These are phyloP conservation scores for Glyphotaelius pellucidus DNA, from an alignment of 2,888 invertebrate genomes.

Conservation along the genomic window DNA sequence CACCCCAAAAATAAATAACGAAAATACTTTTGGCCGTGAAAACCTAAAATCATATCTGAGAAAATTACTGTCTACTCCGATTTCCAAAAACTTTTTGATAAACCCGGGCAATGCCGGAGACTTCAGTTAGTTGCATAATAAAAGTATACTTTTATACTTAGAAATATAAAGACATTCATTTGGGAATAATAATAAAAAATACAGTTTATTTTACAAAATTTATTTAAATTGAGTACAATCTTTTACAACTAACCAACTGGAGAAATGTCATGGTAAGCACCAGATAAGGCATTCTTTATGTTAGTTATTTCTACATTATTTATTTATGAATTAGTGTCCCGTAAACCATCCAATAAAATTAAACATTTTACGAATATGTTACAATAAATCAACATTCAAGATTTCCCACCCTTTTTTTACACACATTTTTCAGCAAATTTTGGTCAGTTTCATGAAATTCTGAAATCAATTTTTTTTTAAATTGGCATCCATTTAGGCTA, in stretches of 20 bases:
- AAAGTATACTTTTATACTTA: neutral
- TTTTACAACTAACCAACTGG: constrained; percentile 32
- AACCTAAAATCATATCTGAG: too few species aligned
- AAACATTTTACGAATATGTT: neutral
- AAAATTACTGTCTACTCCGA: too few species aligned
- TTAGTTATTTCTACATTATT: neutral
- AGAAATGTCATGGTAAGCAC: constrained; percentile 44
- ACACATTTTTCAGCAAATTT: neutral
- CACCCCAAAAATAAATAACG: too few species aligned
- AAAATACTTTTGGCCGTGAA: too few species aligned
- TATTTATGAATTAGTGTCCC: neutral
- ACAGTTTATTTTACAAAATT: constrained; percentile 18
- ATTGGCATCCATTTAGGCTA: neutral
- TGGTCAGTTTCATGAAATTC: neutral
- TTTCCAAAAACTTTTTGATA: too few species aligned
- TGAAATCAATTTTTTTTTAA: neutral
- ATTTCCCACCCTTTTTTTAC: neutral
- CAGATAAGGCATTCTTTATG: constrained; percentile 42
- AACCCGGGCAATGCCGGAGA: too few species aligned
- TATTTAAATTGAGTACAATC: constrained; percentile 2
- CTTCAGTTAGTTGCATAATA: too few species aligned
- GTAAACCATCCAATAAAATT: neutral
- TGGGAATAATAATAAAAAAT: neutral
- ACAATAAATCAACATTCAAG: neutral
- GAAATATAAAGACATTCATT: neutral